phyloP scores from a whole-genome alignment of 2,888 invertebrate genomes.

The Acleris cristana region DNA sequence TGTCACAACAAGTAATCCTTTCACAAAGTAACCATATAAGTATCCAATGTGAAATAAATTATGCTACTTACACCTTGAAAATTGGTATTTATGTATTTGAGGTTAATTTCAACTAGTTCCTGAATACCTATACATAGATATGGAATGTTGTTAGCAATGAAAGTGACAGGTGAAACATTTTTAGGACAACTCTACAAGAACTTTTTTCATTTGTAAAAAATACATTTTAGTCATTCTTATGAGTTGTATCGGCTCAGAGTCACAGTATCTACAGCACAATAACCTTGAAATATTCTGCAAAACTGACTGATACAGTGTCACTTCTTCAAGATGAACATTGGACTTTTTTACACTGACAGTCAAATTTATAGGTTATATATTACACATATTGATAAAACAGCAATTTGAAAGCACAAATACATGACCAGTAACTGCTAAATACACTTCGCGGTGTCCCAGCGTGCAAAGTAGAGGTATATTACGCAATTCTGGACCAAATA shows the following conservation, averaged over 20 bases:
- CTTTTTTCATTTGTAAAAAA: not conserved
- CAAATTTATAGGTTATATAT: constrained; percentile 77
- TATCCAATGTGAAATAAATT: constrained; percentile 1
- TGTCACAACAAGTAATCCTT: not conserved
- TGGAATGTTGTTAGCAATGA: constrained; percentile 33
- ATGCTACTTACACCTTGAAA: not conserved
- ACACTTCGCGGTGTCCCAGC: constrained; percentile 53
- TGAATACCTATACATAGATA: constrained; percentile 26
- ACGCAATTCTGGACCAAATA: constrained; percentile 66
- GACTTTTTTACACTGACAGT: constrained; percentile 64
- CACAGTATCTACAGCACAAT: constrained; percentile 45
- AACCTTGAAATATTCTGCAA: constrained; percentile 65
- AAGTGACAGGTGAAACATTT: constrained; percentile 34
- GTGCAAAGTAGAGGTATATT: constrained; percentile 59
- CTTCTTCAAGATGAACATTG: constrained; percentile 67
- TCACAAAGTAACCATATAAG: constrained; percentile 5
- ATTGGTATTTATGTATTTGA: constrained; percentile 7
- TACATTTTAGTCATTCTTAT: not conserved
- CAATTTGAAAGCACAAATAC: constrained; percentile 48
- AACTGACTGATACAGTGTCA: constrained; percentile 60
- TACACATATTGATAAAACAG: constrained; percentile 50
- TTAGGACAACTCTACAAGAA: constrained; percentile 3
- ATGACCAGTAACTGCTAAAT: constrained; percentile 46
- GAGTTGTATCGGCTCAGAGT: constrained; percentile 39
- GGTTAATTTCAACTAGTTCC: constrained; percentile 33